These are phyloP conservation scores for Barypeithes pellucidus DNA, from an alignment of 2,888 invertebrate genomes.

Conservation along the genomic window DNA sequence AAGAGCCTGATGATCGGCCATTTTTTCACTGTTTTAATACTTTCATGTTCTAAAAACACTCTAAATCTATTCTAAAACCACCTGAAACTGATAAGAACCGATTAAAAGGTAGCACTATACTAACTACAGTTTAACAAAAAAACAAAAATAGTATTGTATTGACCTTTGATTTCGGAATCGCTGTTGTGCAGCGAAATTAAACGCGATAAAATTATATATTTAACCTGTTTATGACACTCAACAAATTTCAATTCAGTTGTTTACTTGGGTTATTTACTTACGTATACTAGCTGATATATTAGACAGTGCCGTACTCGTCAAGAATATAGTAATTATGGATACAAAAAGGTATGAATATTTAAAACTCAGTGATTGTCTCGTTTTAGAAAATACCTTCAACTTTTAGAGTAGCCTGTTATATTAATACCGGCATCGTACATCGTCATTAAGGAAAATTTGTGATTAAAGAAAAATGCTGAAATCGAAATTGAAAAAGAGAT, in stretches of 20 bases:
- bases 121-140: not conserved
- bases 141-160: slow-evolving; percentile 20
- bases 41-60: not conserved
- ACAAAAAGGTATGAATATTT: too few relatives aligned
- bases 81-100: not conserved
- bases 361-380: too few relatives aligned
- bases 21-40: slow-evolving; percentile 15
- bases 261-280: not conserved
- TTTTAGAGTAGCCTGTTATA: too few relatives aligned
- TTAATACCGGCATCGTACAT: too few relatives aligned
- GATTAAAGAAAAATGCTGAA: too few relatives aligned
- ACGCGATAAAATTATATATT: not conserved
- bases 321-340: too few relatives aligned
- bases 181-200: slow-evolving; percentile 1
- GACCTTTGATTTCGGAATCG: slow-evolving; percentile 9
- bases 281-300: not conserved
- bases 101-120: not conserved
- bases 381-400: too few relatives aligned
- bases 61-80: not conserved
- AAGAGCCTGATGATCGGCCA: slow-evolving; percentile 65
- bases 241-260: not conserved
- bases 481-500: too few relatives aligned
- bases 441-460: too few relatives aligned
- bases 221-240: not conserved
- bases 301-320: not conserved